Evolutionary conservation across 2,113 vertebrate species (phyloP).

Genomic region (Malurus cyaneus): DNA sequence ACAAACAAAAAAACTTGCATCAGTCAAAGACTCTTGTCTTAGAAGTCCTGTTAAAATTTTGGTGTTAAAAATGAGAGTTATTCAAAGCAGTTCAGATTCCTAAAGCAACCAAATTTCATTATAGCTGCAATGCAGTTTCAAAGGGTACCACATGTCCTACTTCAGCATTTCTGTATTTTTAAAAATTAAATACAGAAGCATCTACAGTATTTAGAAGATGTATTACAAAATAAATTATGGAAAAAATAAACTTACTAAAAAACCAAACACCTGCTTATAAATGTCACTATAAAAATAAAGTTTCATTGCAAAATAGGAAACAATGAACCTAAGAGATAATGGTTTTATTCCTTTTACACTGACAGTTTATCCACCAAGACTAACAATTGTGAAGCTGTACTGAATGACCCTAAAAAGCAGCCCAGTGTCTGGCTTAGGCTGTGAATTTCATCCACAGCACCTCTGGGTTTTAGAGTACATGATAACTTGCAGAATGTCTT

Average conservation of each 20-base stretch:
- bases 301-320: background rate
- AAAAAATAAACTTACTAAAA: background rate
- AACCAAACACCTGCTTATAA: background rate
- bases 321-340: background rate
- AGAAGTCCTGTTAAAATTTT: background rate
- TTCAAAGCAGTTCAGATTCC: background rate
- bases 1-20: background rate
- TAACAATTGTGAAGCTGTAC: background rate
- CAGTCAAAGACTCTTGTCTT: background rate
- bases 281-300: background rate
- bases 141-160: background rate
- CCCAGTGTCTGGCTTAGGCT: background rate
- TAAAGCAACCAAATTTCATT: background rate
- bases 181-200: background rate
- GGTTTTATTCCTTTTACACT: background rate
- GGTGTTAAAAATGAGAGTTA: background rate
- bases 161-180: background rate
- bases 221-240: background rate
- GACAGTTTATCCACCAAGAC: background rate
- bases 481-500: background rate
- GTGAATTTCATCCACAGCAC: background rate
- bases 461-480: background rate
- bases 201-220: background rate
- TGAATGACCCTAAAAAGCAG: background rate
- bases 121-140: background rate